Conservation (phyloP, 2,113 vertebrate species). For the Blennius ocellaris region DNA sequence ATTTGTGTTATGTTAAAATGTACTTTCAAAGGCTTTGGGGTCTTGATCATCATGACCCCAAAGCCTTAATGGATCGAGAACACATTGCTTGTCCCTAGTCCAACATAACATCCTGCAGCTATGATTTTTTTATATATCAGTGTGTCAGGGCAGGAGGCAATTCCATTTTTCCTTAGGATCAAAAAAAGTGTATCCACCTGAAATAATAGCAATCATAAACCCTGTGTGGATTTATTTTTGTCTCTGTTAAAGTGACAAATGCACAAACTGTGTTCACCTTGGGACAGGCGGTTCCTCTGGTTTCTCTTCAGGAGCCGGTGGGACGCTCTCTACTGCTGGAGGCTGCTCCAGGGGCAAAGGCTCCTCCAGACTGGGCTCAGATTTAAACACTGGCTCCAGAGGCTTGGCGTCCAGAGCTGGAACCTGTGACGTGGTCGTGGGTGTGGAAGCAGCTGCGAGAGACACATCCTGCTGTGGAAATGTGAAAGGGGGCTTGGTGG, state of each 20-base stretch:
- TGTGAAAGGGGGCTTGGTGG: constrained; percentile 57
- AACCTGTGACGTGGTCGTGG: constrained; percentile 36
- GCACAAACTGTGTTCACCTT: constrained; percentile 57
- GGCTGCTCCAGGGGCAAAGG: constrained; percentile 21
- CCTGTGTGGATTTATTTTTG: background rate
- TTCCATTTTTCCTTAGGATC: no score
- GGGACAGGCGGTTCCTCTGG: constrained; percentile 63
- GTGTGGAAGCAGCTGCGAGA: constrained; percentile 27
- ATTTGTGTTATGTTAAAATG: no score
- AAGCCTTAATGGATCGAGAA: no score
- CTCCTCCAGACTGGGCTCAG: constrained; percentile 55
- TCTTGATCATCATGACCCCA: no score
- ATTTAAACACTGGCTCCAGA: constrained; percentile 47
- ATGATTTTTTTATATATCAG: no score
- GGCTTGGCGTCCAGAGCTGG: constrained; percentile 43
- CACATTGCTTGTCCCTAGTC: no score
- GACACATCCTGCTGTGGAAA: constrained; percentile 40
- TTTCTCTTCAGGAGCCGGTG: constrained; percentile 72
- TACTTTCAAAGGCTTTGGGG: no score
- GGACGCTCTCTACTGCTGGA: constrained; percentile 35
- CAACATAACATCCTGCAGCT: no score
- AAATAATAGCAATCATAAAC: no score
- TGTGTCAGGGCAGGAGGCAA: no score
- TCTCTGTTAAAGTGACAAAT: background rate
- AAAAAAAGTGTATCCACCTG: no score